Conservation (phyloP, 2,888 invertebrate species). For the Callinectes sapidus region DNA sequence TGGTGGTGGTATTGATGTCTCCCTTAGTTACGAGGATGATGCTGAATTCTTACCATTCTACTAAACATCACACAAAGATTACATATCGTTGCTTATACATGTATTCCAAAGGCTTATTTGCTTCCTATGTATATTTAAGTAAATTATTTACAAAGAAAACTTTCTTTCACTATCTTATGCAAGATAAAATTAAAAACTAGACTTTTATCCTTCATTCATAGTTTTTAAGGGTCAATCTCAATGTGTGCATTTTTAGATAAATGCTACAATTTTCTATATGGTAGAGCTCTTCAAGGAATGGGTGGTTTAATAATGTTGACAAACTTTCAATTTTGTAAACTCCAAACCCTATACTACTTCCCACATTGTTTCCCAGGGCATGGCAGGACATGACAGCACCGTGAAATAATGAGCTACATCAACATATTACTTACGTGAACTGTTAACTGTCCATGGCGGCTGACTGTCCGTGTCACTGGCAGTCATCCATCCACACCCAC, state of each 20-base stretch:
- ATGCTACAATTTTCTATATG: too few relatives aligned
- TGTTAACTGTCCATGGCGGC: too few relatives aligned
- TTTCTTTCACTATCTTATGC: background rate
- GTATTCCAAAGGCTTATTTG: background rate
- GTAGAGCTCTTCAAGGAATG: too few relatives aligned
- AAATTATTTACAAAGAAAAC: slow-evolving; percentile 11
- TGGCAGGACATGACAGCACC: too few relatives aligned
- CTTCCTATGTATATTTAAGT: slow-evolving; percentile 10
- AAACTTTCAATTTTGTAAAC: background rate
- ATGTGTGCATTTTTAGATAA: too few relatives aligned
- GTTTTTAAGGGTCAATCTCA: too few relatives aligned
- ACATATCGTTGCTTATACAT: background rate
- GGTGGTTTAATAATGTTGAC: background rate
- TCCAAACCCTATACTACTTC: background rate
- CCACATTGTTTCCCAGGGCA: background rate
- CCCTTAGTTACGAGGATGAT: background rate
- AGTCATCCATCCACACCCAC: too few relatives aligned
- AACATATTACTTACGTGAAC: too few relatives aligned
- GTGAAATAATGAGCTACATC: too few relatives aligned
- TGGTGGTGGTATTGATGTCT: background rate
- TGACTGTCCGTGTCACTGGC: too few relatives aligned
- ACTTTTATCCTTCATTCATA: too few relatives aligned
- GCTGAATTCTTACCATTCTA: background rate
- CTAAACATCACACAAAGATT: background rate
- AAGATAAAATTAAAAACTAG: background rate